Percentiles rank a stretch among this genome's conserved stretches.
Conservation (phyloP, 2,797 vertebrate genomes). For the Gymnoscopelus microlampas region DNA sequence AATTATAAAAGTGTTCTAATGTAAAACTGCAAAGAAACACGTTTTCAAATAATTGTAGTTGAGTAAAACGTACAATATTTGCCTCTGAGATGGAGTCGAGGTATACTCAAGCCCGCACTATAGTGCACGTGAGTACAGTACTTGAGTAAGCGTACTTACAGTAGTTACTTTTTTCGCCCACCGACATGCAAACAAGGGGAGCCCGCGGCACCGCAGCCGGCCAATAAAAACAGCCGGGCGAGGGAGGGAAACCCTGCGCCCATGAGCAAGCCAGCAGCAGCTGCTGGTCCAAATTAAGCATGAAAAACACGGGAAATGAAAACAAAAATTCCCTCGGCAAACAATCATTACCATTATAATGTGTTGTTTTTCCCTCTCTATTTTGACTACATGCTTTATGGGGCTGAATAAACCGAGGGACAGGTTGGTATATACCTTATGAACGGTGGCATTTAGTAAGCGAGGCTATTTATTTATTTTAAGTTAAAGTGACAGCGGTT, state of each 20-base stretch:
- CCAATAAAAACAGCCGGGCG: constrained; percentile 77
- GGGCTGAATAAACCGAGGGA: constrained; percentile 43
- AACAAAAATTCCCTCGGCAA: constrained; percentile 57
- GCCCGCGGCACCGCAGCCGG: constrained; percentile 57
- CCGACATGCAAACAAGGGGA: constrained; percentile 35
- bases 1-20: no score
- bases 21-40: no score
- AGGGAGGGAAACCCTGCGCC: constrained; percentile 74
- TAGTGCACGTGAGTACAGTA: no score
- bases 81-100: no score
- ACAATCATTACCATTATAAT: constrained; percentile 66
- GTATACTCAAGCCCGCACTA: no score
- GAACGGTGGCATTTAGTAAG: constrained; percentile 37
- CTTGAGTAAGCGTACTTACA: no score
- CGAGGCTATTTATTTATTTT: constrained; percentile 13
- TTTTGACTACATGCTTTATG: constrained; percentile 48
- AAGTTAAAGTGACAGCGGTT: no score
- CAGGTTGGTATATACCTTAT: constrained; percentile 29
- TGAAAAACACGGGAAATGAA: constrained; percentile 65
- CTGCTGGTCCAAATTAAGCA: constrained; percentile 75
- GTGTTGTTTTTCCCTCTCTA: constrained; percentile 46
- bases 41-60: no score
- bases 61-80: no score
- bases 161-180: no score
- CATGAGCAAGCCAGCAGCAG: constrained; percentile 51